Evolutionary conservation across 1,140 invertebrate genomes (phyloP), one percentile per base, ranked within the genome.

Genomic region (Hyphantria cunea): DNA sequence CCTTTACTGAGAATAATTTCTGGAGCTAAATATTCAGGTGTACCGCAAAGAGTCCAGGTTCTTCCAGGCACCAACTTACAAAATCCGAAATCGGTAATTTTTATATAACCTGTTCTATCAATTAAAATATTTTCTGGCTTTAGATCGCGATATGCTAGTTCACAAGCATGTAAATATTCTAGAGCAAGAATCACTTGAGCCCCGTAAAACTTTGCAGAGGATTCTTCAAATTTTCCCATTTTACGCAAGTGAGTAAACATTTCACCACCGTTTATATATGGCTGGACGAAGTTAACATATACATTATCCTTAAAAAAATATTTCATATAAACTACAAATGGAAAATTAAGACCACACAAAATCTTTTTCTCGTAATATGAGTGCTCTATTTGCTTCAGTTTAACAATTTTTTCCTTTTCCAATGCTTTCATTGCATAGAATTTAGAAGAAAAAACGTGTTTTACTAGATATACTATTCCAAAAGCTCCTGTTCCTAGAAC

Each of bases 121-220:
- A 99, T 95, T 48, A 99, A 92, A 68, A 99, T 95, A 91, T 99
- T 99, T 92, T 99, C 98, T 4, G 98, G 98, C 87, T 99, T 99
- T 49, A 99, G 91, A 92, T 99, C 98, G 44, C 98, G 93, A 83
- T 99, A 99, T 48, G 99, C 93, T 55, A 99, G 90, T 82, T 96
- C 95, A 79, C 98, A 94, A 72, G 95, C 93, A 82, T 99, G 98
- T 33, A 99, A 92, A 91, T 99, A 99, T 88, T 99, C 98, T 60
- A 99, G 92, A 0, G 95, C 97, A 61, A 99, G 90, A 39, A 96
- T 92, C 13, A 99, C 96, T 93, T 99, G 98, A 45, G 96, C 96
- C 1, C 95, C 96, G 87, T 99, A 99, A 92, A 99, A 99, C 74
- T 94, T 95, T 2, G 97, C 93, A 74, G 96, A 92, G 14, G 92